These are phyloP conservation scores for Herpetotheres cachinnans DNA, from an alignment of 2,113 vertebrate species.

Conservation along the genomic window DNA sequence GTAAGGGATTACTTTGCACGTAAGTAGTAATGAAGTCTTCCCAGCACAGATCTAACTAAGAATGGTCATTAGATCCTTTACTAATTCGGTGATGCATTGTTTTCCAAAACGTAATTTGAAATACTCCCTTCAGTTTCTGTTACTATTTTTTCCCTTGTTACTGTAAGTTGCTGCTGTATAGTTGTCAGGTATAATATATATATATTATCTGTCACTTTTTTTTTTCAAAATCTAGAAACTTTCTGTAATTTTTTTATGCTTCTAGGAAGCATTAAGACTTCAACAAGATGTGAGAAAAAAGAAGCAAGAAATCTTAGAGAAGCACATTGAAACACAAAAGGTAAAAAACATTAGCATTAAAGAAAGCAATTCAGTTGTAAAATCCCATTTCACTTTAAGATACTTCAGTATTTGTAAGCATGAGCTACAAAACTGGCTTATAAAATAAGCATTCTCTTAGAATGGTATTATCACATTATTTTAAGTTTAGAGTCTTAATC, in stretches of 20 bases:
- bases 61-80: neutral
- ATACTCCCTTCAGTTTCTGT: neutral
- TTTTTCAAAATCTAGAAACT: conserved; percentile 20
- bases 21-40: neutral
- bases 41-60: neutral
- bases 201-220: neutral
- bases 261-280: conserved; percentile 89
- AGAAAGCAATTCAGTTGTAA: neutral
- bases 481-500: neutral
- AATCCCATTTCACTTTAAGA: neutral
- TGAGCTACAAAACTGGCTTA: neutral
- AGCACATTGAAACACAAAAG: conserved; percentile 98
- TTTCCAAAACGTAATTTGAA: neutral
- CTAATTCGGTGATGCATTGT: neutral
- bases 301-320: conserved; percentile 97
- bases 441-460: neutral
- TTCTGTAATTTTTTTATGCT: conserved; percentile 27
- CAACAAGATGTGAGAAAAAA: conserved; percentile 96
- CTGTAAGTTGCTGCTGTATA: neutral
- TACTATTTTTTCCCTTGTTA: neutral
- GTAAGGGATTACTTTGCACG: neutral
- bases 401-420: neutral
- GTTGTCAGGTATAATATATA: neutral
- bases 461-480: neutral
- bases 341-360: conserved; percentile 71